Evolutionary conservation across 2,888 invertebrate genomes (phyloP).

Genomic region (Drosophila fulvimacula): DNA sequence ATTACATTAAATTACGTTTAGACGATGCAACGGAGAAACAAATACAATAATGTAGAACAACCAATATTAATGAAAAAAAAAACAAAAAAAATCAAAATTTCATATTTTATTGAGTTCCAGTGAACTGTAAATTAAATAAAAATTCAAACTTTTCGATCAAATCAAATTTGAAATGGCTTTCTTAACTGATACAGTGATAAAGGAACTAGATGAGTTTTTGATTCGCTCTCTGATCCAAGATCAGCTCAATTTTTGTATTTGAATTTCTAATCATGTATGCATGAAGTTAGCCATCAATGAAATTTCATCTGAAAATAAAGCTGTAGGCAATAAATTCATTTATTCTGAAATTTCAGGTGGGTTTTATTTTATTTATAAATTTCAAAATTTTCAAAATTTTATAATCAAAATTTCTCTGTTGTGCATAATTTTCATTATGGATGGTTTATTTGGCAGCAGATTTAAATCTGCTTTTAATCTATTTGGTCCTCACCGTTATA

Average conservation of each 20-base stretch:
- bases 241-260: too few species aligned
- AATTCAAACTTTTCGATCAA: background rate
- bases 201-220: too few species aligned
- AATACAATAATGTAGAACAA: background rate
- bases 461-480: background rate
- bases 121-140: background rate
- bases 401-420: background rate
- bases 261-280: too few species aligned
- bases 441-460: background rate
- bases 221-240: too few species aligned
- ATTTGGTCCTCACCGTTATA: background rate
- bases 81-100: too few species aligned
- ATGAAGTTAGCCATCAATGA: too few species aligned
- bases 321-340: background rate
- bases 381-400: background rate
- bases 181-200: background rate
- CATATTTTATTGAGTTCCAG: background rate
- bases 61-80: background rate
- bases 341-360: background rate
- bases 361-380: background rate
- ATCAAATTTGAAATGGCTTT: background rate
- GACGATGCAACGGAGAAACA: slow-evolving; percentile 8
- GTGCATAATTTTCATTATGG: slow-evolving; percentile 3
- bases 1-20: background rate
- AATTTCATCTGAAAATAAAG: background rate